phyloP scores from a whole-genome alignment of 1,140 invertebrate species.

The Diplogasteroides magnus region DNA sequence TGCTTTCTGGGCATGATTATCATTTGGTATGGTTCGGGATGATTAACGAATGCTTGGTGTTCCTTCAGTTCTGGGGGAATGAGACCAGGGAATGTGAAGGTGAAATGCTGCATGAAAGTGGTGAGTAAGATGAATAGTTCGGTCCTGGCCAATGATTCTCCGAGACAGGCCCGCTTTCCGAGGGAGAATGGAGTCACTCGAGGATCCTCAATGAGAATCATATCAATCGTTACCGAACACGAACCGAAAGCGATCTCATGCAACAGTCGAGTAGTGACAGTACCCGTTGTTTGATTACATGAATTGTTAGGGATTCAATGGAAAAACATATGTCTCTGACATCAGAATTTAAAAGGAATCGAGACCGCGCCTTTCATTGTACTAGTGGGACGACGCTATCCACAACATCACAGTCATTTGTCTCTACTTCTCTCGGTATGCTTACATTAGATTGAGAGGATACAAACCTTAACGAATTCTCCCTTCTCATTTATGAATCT shows the following conservation, averaged over 20 bases:
- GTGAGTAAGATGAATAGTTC: slow-evolving; percentile 84
- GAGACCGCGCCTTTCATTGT: no score
- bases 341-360: no score
- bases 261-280: no score
- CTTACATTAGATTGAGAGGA: not conserved
- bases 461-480: not conserved
- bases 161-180: slow-evolving; percentile 77
- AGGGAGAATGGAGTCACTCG: slow-evolving; percentile 85
- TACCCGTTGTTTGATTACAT: no score
- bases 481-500: not conserved
- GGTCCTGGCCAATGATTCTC: slow-evolving; percentile 80
- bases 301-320: no score
- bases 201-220: slow-evolving; percentile 71
- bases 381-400: no score
- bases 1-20: no score
- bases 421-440: no score
- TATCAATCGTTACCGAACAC: slow-evolving; percentile 72
- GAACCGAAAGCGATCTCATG: slow-evolving; percentile 61
- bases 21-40: no score
- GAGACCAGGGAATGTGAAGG: slow-evolving; percentile 51
- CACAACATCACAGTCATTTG: no score
- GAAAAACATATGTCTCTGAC: no score
- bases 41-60: no score
- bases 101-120: slow-evolving; percentile 74
- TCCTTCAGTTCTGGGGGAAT: not conserved